phyloP scores from a whole-genome alignment of 2,113 vertebrate species.

The Hippocampus comes region DNA sequence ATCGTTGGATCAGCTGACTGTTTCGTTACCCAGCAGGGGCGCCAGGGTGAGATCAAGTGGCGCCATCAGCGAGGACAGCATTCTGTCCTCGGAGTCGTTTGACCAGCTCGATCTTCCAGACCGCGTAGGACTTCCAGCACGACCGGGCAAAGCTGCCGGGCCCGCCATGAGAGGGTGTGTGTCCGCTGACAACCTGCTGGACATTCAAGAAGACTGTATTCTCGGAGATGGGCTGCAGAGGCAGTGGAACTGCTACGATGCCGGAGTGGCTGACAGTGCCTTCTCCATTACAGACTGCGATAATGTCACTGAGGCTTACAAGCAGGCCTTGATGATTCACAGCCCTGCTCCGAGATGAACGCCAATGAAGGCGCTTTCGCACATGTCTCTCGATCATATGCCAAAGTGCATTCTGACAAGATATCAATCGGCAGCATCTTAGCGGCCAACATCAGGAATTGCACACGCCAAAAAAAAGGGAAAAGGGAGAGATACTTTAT shows the following conservation, averaged over 20 bases:
- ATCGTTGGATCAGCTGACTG: constrained; percentile 72
- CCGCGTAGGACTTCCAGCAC: constrained; percentile 13
- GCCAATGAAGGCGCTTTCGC: constrained; percentile 14
- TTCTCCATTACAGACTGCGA: constrained; percentile 79
- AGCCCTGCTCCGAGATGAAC: constrained; percentile 74
- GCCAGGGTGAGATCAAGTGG: constrained; percentile 62
- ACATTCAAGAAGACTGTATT: constrained; percentile 66
- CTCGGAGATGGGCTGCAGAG: constrained; percentile 38
- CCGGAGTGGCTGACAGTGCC: constrained; percentile 68
- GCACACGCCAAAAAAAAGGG: constrained; percentile 49
- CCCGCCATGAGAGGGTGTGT: constrained; percentile 77
- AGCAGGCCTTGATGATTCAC: constrained; percentile 61
- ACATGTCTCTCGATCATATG: not conserved
- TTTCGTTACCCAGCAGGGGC: constrained; percentile 33
- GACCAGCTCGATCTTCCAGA: constrained; percentile 88
- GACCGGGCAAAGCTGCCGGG: constrained; percentile 29
- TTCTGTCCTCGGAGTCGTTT: constrained; percentile 94
- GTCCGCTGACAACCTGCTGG: constrained; percentile 85
- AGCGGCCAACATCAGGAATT: constrained; percentile 27
- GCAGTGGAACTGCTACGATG: constrained; percentile 71
- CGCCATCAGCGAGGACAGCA: constrained; percentile 90
- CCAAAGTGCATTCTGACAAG: constrained; percentile 31
- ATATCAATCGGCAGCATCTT: not conserved
- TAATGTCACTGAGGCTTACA: constrained; percentile 70
- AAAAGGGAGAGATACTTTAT: not conserved